Evolutionary conservation across 2,888 invertebrate genomes (phyloP), one percentile per base, ranked within the genome.

Genomic region (Aelia acuminata): DNA sequence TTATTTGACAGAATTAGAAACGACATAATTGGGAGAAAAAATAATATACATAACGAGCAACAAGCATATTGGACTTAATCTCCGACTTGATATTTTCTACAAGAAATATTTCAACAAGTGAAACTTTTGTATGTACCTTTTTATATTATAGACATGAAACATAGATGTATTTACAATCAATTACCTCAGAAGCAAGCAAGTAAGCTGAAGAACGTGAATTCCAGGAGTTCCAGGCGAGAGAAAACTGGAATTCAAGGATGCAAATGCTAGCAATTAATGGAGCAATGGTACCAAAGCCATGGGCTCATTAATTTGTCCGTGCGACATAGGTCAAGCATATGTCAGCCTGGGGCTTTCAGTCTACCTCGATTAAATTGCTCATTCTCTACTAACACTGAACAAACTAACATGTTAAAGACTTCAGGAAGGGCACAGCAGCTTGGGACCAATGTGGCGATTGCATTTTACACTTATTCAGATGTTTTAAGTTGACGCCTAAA

Each of bases 311-410:
- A 43, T 47, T 22, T n/a, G 15, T 39, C 15, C 3, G 0, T n/a
- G n/a, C n/a, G 80, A 22, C 80, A 80, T 11, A 80, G n/a, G 80
- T 80, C 80, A 43, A 43, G 75, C 22, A 43, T 80, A 75, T 39
- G 39, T 10, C 35, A 70, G 18, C n/a, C 18, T n/a, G n/a, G 7
- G 5, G 7, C 10, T n/a, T 1, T 11, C 63, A 26, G 63, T 13
- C 1, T 22, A 5, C 22, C 3, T 11, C 2, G 26, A 11, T 8
- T 57, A 26, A 75, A 75, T 75, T 75, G 75, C 26, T 75, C 1
- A 10, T 75, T 35, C 75, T 20, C 35, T 8, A 39, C 4, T n/a
- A n/a, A n/a, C n/a, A n/a, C n/a, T n/a, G n/a, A n/a, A n/a, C n/a
- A n/a, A n/a, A n/a, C n/a, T n/a, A n/a, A n/a, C n/a, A n/a, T n/a